Percentiles rank a stretch among this genome's conserved stretches.
Conservation (phyloP, 2,797 vertebrate species). For the Poliocrania exsul region DNA sequence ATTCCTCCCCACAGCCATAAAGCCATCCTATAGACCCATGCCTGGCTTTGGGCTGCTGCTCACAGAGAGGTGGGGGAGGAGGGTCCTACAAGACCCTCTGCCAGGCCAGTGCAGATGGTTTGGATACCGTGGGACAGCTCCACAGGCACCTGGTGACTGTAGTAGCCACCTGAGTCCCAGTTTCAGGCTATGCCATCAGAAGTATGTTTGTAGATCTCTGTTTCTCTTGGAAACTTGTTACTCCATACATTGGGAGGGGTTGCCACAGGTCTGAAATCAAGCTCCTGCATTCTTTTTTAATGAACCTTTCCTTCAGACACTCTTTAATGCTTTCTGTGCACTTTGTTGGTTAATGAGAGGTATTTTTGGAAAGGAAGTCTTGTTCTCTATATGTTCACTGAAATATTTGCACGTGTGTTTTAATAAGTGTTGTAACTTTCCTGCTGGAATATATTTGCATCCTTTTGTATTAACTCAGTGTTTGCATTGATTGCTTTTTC, state of each 20-base stretch:
- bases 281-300: not conserved
- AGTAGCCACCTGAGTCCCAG: not conserved
- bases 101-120: not conserved
- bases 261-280: constrained; percentile 36
- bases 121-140: not conserved
- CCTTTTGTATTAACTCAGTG: constrained; percentile 59
- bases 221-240: constrained; percentile 32
- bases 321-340: constrained; percentile 48
- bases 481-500: constrained; percentile 53
- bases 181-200: not conserved
- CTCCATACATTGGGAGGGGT: not conserved
- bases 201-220: fast-evolving
- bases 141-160: not conserved
- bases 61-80: not conserved
- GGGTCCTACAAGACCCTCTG: not conserved
- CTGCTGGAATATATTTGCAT: constrained; percentile 58
- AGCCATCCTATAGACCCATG: not conserved
- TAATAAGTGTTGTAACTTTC: constrained; percentile 47
- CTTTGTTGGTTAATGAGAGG: constrained; percentile 53
- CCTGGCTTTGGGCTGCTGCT: not conserved
- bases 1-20: not conserved
- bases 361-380: constrained; percentile 47
- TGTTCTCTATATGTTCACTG: constrained; percentile 29
- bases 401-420: constrained; percentile 54
- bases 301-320: not conserved